Conservation (phyloP, 2,888 invertebrate species). For the Parnassius smintheus region DNA sequence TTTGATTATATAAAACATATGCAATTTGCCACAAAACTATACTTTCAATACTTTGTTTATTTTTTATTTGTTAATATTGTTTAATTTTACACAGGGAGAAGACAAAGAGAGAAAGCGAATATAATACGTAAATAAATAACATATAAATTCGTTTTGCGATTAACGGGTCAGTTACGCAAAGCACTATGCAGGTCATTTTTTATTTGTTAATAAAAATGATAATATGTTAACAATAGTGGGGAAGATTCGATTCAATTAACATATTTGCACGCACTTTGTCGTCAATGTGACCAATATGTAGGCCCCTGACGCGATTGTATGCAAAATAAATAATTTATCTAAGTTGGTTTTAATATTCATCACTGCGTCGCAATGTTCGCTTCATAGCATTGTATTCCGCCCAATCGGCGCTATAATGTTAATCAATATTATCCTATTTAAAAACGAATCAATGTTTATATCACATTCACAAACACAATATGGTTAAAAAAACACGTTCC, state of each 20-base stretch:
- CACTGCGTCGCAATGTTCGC: constrained; percentile 32
- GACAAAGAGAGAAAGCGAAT: too few species aligned
- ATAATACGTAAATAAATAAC: too few species aligned
- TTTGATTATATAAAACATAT: too few species aligned
- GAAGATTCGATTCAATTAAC: constrained; percentile 41
- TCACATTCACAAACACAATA: too few species aligned
- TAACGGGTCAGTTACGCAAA: too few species aligned
- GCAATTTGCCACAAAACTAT: too few species aligned
- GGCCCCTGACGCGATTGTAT: constrained; percentile 58
- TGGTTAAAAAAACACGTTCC: too few species aligned
- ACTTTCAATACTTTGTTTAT: too few species aligned
- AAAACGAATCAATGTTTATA: too few species aligned
- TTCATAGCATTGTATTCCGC: constrained; percentile 37
- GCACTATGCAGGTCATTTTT: constrained; percentile 32
- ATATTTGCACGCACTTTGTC: constrained; percentile 61
- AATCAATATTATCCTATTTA: constrained; percentile 8
- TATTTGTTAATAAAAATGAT: constrained; percentile 40
- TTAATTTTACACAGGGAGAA: too few species aligned
- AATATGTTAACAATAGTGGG: constrained; percentile 30
- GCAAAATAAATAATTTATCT: constrained; percentile 55
- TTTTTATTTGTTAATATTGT: too few species aligned
- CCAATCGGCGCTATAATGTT: constrained; percentile 22
- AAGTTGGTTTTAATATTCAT: constrained; percentile 46
- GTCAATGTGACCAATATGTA: constrained; percentile 34
- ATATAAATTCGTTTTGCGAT: too few species aligned